phyloP scores from a whole-genome alignment of 2,797 vertebrate genomes.

The Columba guinea region DNA sequence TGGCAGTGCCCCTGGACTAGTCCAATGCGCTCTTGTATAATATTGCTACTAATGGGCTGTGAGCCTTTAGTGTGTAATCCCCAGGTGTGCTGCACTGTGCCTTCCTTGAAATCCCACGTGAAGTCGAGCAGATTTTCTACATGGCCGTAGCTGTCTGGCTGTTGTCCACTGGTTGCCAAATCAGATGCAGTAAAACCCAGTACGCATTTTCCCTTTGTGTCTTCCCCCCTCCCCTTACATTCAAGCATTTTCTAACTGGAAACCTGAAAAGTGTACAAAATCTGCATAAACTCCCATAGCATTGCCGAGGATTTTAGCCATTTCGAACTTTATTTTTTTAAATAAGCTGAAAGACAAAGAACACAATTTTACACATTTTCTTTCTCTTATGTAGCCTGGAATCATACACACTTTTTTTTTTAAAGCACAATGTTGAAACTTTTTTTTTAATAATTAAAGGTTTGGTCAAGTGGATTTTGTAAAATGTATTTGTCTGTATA shows the following conservation, averaged over 20 bases:
- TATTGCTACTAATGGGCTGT: fast-evolving
- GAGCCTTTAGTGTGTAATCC: background rate
- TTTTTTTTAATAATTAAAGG: slow-evolving; percentile 73
- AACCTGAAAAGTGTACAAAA: slow-evolving; percentile 27
- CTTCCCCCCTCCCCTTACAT: background rate
- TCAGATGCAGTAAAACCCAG: slow-evolving; percentile 43
- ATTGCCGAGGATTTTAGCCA: slow-evolving; percentile 51
- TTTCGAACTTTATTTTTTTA: slow-evolving; percentile 74
- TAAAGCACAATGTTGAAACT: slow-evolving; percentile 76
- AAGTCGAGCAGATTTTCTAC: background rate
- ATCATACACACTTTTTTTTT: slow-evolving; percentile 69
- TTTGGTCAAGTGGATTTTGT: slow-evolving; percentile 83
- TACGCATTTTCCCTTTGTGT: slow-evolving; percentile 29
- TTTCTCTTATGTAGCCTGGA: slow-evolving; percentile 76
- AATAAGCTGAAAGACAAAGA: slow-evolving; percentile 79
- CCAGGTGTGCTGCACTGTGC: background rate
- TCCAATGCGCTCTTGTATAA: background rate
- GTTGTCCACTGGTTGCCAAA: background rate
- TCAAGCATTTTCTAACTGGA: slow-evolving; percentile 49
- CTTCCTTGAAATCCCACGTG: background rate
- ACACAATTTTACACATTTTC: slow-evolving; percentile 70
- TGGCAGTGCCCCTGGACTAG: background rate
- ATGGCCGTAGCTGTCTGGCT: background rate
- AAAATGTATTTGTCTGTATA: slow-evolving; percentile 83
- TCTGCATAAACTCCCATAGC: slow-evolving; percentile 14